These are phyloP conservation scores for Corythaeola cristata DNA, from an alignment of 2,113 vertebrate species.

Conservation along the genomic window DNA sequence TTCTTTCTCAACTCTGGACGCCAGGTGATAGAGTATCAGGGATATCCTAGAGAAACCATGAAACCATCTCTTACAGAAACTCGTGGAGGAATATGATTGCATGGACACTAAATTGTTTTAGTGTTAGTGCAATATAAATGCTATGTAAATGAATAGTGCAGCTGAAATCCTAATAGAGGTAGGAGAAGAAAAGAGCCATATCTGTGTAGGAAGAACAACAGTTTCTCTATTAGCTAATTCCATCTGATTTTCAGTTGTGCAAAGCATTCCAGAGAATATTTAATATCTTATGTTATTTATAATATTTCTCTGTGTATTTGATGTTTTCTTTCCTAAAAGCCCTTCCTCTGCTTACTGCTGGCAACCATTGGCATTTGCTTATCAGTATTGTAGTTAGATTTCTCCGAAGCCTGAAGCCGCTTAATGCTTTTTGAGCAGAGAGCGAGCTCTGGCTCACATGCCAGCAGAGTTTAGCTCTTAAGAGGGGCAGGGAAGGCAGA, in stretches of 20 bases:
- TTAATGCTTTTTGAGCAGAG: neutral
- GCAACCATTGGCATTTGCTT: neutral
- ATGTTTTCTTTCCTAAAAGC: neutral
- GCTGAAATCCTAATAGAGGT: slow-evolving; percentile 16
- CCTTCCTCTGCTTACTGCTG: neutral
- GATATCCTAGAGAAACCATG: neutral
- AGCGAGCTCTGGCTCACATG: neutral
- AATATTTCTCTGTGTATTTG: neutral
- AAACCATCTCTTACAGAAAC: neutral
- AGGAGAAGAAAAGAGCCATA: slow-evolving; percentile 9
- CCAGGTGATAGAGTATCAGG: neutral
- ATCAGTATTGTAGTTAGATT: neutral
- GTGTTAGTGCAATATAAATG: neutral
- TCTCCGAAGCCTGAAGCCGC: neutral
- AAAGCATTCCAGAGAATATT: neutral
- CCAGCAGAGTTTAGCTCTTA: neutral
- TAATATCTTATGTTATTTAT: neutral
- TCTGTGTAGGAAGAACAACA: neutral
- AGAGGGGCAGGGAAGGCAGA: neutral
- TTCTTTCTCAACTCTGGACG: neutral
- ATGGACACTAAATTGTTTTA: neutral
- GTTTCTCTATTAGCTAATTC: neutral
- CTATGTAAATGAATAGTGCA: neutral
- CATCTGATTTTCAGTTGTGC: neutral
- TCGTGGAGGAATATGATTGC: neutral